Evolutionary conservation across 1,140 invertebrate genomes (phyloP).

Genomic region (Drosophila burlai): DNA sequence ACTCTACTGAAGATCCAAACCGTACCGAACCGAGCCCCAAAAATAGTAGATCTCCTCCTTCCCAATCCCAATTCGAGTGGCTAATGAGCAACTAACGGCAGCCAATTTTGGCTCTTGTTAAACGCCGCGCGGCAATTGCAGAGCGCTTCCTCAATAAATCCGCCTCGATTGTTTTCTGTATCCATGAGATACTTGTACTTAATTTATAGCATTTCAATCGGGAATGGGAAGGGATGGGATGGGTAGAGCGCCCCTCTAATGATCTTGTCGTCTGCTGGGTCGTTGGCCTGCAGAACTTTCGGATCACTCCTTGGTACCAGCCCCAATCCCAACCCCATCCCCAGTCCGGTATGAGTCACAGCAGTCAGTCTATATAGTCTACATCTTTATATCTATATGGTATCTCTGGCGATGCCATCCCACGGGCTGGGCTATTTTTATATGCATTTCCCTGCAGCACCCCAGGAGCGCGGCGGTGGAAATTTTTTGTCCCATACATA

Average conservation of each 20-base stretch:
- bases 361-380: slow-evolving; percentile 31
- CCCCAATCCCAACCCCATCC: background rate
- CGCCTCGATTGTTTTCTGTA: slow-evolving; percentile 13
- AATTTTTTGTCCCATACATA: slow-evolving; percentile 70
- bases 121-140: slow-evolving; percentile 73
- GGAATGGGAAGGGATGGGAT: background rate
- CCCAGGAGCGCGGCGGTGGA: slow-evolving; percentile 73
- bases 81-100: slow-evolving; percentile 38
- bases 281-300: slow-evolving; percentile 68
- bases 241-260: slow-evolving; percentile 48
- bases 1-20: slow-evolving; percentile 2
- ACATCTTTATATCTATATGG: slow-evolving; percentile 7
- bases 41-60: slow-evolving; percentile 32
- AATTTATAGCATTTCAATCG: slow-evolving; percentile 32
- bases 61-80: slow-evolving; percentile 18
- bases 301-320: slow-evolving; percentile 10
- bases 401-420: slow-evolving; percentile 40
- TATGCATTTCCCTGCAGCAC: slow-evolving; percentile 68
- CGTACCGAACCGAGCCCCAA: slow-evolving; percentile 24
- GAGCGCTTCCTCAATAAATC: slow-evolving; percentile 73
- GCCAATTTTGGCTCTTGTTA: slow-evolving; percentile 62
- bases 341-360: slow-evolving; percentile 18
- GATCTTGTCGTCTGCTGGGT: slow-evolving; percentile 68
- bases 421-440: slow-evolving; percentile 73
- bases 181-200: slow-evolving; percentile 41